phyloP scores from a whole-genome alignment of 1,140 invertebrate genomes.

The Plodia interpunctella region DNA sequence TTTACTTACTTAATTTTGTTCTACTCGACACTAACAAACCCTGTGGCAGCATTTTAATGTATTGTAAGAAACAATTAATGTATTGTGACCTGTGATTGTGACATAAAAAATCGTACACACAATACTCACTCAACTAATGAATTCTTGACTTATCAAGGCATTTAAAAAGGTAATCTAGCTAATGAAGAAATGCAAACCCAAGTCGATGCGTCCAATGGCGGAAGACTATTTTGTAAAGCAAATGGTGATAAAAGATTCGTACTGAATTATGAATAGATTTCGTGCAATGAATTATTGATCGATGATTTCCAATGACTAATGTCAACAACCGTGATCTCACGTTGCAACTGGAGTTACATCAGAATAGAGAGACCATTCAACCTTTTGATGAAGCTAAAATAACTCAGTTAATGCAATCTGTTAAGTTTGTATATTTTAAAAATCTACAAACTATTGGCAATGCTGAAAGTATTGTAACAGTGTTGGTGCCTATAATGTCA shows the following conservation, averaged over 20 bases:
- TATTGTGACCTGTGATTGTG: no score
- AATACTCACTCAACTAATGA: not conserved
- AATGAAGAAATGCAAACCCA: not conserved
- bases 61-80: no score
- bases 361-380: no score
- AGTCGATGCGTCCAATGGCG: not conserved
- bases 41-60: no score
- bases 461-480: no score
- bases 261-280: not conserved
- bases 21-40: no score
- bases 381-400: no score
- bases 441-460: no score
- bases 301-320: not conserved
- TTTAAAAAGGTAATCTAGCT: not conserved
- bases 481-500: no score
- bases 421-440: no score
- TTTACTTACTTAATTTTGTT: no score
- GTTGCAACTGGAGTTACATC: not conserved
- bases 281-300: not conserved
- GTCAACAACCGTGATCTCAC: not conserved
- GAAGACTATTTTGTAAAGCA: constrained; percentile 5
- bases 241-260: not conserved
- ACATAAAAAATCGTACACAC: no score
- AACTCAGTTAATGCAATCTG: not conserved
- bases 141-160: not conserved